Base-by-base conservation (phyloP, 2,113 vertebrate species). In the Channa argus region DNA sequence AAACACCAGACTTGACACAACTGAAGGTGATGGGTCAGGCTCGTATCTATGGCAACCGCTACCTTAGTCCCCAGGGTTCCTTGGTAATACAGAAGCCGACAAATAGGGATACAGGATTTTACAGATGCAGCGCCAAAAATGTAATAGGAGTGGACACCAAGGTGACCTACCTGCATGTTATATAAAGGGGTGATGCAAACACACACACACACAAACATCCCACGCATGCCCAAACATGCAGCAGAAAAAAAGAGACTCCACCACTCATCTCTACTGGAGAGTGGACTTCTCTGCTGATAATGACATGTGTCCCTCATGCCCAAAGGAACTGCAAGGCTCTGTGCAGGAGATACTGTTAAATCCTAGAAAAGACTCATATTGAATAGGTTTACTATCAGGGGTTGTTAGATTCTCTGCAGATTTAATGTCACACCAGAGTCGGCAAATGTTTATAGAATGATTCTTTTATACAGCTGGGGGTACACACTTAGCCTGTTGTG, bases 121-220 rank as follows among this genome's bases (percentile, higher is more conserved):
- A 99, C 89, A 96, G 92, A 79, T 99, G 98, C 91, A 96, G 92
- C 0, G 97, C 97, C 9, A 95, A 93, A 81, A 99, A 98, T 79
- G 92, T 96, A 47, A 90, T 98, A 47, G 98, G 98, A 60, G 94
- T 90, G 5, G 97, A 99, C 92, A 95, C 94, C 33, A 97, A 96
- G 83, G 88, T 94, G n/a, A 99, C 97, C 1, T 98, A 97, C 44
- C 63, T 99, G 63, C 96, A 98, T 74, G 94, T 99, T 80, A 95
- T 97, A 80, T 98, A 92, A 95, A 45, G n/a, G 15, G 41, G 33
- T 51, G 33, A 70, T 56, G 7, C 11, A 53, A 55, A 71, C 36
- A 62, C 46, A 73, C 50, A 51, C 5, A 10, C 38, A 60, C 13
- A 50, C 5, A 58, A 6, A 58, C 43, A 61, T 44, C 24, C 34